These are phyloP conservation scores for Axinella damicornis DNA, from an alignment of 37 sponge, comb jelly and placozoan genomes.

Conservation along the genomic window DNA sequence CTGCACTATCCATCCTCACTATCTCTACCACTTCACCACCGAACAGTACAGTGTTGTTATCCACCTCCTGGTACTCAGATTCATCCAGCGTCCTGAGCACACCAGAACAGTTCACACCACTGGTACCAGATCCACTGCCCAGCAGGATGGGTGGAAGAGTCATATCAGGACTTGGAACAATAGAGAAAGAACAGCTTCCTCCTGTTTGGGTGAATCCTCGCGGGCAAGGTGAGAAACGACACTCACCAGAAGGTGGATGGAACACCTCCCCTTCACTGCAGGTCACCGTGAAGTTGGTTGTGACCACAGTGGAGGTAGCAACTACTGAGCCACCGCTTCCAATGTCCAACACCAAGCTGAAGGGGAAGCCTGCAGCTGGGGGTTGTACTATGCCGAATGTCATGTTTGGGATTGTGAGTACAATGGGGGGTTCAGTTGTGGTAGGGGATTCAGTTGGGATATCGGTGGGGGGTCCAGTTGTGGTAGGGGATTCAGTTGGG, in stretches of 20 bases:
- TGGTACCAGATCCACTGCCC: no score
- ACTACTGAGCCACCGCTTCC: conserved; percentile 1
- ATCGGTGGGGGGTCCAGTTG: no score
- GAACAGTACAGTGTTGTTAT: conserved; percentile 4
- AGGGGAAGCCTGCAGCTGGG: background rate
- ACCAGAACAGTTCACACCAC: conserved; percentile 1
- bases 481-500: no score
- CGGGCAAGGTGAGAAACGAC: conserved; percentile 21
- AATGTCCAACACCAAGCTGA: conserved; percentile 22
- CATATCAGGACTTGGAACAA: no score
- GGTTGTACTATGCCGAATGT: no score
- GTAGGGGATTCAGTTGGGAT: no score
- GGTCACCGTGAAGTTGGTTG: background rate
- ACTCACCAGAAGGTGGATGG: background rate
- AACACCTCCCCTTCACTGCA: background rate
- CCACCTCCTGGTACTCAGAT: conserved; percentile 10
- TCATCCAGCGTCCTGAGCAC: conserved; percentile 2
- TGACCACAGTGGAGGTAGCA: background rate
- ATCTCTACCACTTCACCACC: conserved; percentile 2
- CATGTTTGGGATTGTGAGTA: no score
- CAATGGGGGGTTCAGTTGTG: no score
- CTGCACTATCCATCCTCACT: no score
- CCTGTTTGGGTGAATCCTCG: no score
- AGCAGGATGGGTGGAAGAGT: no score
- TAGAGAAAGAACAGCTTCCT: no score